Base-by-base conservation (phyloP, 1,140 invertebrate species). In the Cydia strobilella region DNA sequence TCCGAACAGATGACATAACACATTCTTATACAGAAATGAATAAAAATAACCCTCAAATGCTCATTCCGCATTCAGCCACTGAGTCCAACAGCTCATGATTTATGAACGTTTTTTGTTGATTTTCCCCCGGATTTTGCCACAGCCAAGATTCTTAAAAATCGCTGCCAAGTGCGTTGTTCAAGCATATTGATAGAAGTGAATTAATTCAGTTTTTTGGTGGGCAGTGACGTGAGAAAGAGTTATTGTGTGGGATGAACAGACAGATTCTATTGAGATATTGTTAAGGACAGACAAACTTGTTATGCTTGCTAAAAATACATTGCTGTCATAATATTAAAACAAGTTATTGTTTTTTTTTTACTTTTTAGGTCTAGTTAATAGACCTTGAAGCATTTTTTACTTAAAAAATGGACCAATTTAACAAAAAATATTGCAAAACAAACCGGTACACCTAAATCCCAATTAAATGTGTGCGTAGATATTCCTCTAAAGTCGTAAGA, bases 21-120 rank as follows among this genome's bases (percentile, higher is more conserved):
- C 54, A 23, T 59, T 59, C 12, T 23, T 59, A 10, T 59, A 59
- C 54, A 59, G 54, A 59, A 59, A 23, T 59, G 54, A 23, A 59
- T 23, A 65, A 74, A 65, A 42, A 75, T 80, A 84, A 84, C 84
- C 81, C 81, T 80, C 82, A 85, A 86, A 87, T 82, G 79, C 84
- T 89, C 87, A 86, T 87, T 89, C 77, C 73, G 75, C 80, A 87
- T 87, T 85, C 82, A 80, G 84, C 79, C 65, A 77, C 74, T 82
- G 83, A 75, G 82, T 85, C 84, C 85, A 87, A 86, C 84, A 85
- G 72, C 80, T 77, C 74, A 78, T 88, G 86, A 89, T 88, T 89
- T 86, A 89, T 85, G 83, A 76, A 79, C 81, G 79, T 81, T 86
- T 85, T 87, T 89, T 84, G 79, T 84, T 81, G 79, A 81, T 83